A percentile compares a stretch with the other conserved stretches of the same genome.
Conservation (phyloP, 2,113 vertebrate genomes). For the Cyanocitta stelleri region DNA sequence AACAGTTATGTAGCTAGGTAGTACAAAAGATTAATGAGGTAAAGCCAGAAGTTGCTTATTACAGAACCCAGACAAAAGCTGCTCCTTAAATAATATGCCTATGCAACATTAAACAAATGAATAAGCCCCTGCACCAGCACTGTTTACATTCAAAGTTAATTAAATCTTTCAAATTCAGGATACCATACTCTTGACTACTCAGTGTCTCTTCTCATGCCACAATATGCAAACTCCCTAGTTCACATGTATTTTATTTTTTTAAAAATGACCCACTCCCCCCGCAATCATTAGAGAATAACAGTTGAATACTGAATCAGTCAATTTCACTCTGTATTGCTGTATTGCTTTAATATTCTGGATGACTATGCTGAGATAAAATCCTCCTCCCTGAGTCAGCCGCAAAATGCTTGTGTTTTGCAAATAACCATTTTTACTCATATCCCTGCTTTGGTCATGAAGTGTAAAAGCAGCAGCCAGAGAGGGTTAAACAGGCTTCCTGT, state of each 20-base stretch:
- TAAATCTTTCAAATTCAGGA: slow-evolving; percentile 1
- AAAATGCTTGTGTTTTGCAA: slow-evolving; percentile 8
- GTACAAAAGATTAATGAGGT: neutral
- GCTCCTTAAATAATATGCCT: neutral
- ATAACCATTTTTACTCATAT: neutral
- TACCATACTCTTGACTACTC: neutral
- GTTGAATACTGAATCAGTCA: neutral
- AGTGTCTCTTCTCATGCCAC: neutral
- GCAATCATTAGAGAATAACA: neutral
- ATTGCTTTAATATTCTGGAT: neutral
- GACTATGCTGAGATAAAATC: neutral
- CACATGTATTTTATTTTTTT: neutral
- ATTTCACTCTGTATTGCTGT: neutral
- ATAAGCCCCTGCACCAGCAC: neutral
- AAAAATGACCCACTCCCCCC: neutral
- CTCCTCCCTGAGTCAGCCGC: neutral
- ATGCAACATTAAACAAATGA: slow-evolving; percentile 21
- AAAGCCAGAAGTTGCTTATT: slow-evolving; percentile 12
- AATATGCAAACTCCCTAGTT: neutral
- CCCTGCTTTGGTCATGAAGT: slow-evolving; percentile 1
- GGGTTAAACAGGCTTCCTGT: slow-evolving; percentile 35
- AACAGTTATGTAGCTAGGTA: neutral
- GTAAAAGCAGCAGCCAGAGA: slow-evolving; percentile 13
- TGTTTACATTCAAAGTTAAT: slow-evolving; percentile 4
- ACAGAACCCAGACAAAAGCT: neutral